Percentiles rank a stretch among this genome's conserved stretches.
phyloP scores from a whole-genome alignment of 35 echinoderm and acorn worm species.

The Strongylocentrotus purpuratus region DNA sequence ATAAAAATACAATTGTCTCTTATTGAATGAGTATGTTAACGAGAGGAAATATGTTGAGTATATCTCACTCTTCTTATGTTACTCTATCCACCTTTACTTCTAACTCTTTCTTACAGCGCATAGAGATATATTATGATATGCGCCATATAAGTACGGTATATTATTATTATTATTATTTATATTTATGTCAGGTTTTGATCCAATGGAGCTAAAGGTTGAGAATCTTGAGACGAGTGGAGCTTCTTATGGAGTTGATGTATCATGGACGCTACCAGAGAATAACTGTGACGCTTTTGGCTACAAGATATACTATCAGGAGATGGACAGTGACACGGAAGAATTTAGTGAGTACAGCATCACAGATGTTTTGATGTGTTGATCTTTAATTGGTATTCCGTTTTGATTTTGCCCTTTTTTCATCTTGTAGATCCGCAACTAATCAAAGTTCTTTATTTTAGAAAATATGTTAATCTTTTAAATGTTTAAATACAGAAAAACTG shows the following conservation, averaged over 20 bases:
- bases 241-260: slow-evolving; percentile 30
- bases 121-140: no score
- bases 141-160: no score
- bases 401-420: background rate
- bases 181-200: background rate
- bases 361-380: background rate
- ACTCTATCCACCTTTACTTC: no score
- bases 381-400: background rate
- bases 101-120: no score
- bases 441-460: background rate
- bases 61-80: no score
- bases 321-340: background rate
- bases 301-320: slow-evolving; percentile 51
- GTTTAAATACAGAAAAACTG: no score
- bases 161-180: no score
- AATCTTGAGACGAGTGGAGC: slow-evolving; percentile 12
- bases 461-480: no score
- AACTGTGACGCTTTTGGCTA: slow-evolving; percentile 72
- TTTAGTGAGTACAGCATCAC: background rate
- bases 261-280: slow-evolving; percentile 59
- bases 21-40: no score
- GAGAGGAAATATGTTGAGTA: no score
- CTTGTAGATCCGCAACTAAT: background rate
- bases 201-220: background rate
- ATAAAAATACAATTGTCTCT: no score